Base-by-base conservation (phyloP, 2,888 invertebrate genomes). In the Smittia sp. region DNA sequence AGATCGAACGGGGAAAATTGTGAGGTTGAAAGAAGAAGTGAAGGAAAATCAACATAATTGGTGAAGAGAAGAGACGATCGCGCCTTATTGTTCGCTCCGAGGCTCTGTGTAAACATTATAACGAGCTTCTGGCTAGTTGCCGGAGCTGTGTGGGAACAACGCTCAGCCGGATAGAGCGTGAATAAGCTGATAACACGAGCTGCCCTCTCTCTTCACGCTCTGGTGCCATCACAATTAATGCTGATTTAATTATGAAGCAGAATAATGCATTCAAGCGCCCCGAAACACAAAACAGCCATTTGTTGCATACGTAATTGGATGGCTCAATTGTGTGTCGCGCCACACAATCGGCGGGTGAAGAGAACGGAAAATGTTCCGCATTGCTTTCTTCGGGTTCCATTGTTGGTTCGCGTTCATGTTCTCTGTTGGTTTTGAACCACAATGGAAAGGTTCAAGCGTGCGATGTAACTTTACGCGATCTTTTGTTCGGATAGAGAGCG, bases 201-300 rank as follows among this genome's bases (percentile, higher is more conserved):
- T 13, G 22, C 20, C n/a, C 46, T 46, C 15, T 46, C 46, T 46
- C 46, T 20, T 13, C 46, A 32, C 52, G 54, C 27, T 54, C 46
- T 46, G 52, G 24, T 54, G 69, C 54, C 54, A 15, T 54, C 27
- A 52, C 46, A 70, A 70, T 70, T 70, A 70, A 54, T 70, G 52
- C 54, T 27, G 69, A 70, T 70, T 70, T 70, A 70, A 70, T 70
- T 54, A 54, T 54, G 24, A 52, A 67, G 39, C 11, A 15, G 18
- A 58, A 22, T 58, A 22, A 22, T 58, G 58, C 58, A 58, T 3
- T 22, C 22, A 22, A 58, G 22, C 22, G 15, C 46, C 46, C 58
- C 22, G 9, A 58, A 58, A 58, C 22, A 58, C 58, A 58, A 32
- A 32, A 58, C 58, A 58, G 58, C 20, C 58, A 58, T 22, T 58